Conservation (phyloP, 2,888 invertebrate genomes). For the Lepidochitona cinerea region DNA sequence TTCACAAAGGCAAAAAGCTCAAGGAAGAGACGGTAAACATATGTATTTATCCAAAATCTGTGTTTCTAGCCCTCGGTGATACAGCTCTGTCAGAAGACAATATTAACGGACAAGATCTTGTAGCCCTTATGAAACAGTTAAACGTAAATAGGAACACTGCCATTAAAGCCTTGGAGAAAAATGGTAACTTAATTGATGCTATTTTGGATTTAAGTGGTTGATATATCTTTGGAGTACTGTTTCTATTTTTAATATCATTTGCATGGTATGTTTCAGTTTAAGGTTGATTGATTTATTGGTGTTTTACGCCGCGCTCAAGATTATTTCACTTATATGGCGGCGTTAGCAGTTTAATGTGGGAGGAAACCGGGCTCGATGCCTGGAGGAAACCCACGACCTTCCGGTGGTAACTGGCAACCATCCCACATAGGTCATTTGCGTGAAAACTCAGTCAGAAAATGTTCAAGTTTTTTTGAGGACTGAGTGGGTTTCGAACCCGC, state of each 20-base stretch:
- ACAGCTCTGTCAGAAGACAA: constrained; percentile 43
- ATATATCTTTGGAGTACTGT: background rate
- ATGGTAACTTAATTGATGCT: constrained; percentile 54
- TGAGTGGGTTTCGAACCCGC: too few species aligned
- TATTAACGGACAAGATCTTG: constrained; percentile 48
- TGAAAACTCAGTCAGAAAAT: too few species aligned
- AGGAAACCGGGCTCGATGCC: too few species aligned
- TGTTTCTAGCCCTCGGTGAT: constrained; percentile 58
- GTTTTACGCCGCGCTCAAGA: too few species aligned
- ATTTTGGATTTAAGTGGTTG: constrained; percentile 38
- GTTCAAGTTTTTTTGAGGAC: too few species aligned
- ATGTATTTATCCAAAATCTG: constrained; percentile 38
- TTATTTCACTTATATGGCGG: too few species aligned
- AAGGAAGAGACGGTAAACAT: constrained; percentile 35
- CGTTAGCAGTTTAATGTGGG: too few species aligned
- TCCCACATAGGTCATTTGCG: too few species aligned
- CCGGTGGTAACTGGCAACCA: too few species aligned
- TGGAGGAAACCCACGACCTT: too few species aligned
- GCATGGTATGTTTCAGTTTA: too few species aligned
- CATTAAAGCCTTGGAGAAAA: constrained; percentile 42
- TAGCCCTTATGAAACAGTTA: constrained; percentile 53
- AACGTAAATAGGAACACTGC: constrained; percentile 52
- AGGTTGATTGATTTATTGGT: too few species aligned
- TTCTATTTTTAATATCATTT: background rate
- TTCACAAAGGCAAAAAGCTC: constrained; percentile 55